These are phyloP conservation scores for Apis cerana DNA, from an alignment of 1,140 invertebrate species.

Conservation along the genomic window DNA sequence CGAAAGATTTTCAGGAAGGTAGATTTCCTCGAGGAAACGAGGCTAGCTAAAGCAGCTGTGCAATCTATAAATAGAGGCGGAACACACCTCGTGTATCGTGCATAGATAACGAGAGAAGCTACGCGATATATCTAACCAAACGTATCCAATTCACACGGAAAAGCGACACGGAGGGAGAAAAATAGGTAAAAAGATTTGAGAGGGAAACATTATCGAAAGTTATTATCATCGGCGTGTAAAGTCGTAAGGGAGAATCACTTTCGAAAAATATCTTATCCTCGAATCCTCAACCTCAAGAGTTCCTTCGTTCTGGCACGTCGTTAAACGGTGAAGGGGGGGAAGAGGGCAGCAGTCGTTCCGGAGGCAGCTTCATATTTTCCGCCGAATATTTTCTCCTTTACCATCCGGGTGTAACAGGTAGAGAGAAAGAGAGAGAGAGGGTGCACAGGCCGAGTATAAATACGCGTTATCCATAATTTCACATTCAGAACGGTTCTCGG, in stretches of 20 bases:
- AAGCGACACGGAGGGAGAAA: too few species aligned
- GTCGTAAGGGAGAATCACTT: conserved; percentile 2
- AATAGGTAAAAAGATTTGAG: too few species aligned
- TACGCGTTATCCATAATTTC: conserved; percentile 21
- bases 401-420: neutral
- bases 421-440: neutral
- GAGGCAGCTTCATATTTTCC: neutral
- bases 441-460: conserved; percentile 3
- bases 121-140: too few species aligned
- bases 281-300: too few species aligned
- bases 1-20: too few species aligned
- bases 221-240: neutral
- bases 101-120: too few species aligned
- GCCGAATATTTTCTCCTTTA: conserved; percentile 6
- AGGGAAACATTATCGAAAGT: too few species aligned
- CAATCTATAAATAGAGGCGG: too few species aligned
- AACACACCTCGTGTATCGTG: too few species aligned
- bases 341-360: neutral
- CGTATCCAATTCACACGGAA: too few species aligned
- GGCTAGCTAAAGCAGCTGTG: too few species aligned
- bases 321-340: neutral
- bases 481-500: conserved; percentile 9
- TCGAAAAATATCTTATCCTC: neutral
- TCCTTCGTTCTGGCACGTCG: neutral
- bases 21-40: too few species aligned